phyloP scores from a whole-genome alignment of 2,888 invertebrate species.

The Coenonympha arcania region DNA sequence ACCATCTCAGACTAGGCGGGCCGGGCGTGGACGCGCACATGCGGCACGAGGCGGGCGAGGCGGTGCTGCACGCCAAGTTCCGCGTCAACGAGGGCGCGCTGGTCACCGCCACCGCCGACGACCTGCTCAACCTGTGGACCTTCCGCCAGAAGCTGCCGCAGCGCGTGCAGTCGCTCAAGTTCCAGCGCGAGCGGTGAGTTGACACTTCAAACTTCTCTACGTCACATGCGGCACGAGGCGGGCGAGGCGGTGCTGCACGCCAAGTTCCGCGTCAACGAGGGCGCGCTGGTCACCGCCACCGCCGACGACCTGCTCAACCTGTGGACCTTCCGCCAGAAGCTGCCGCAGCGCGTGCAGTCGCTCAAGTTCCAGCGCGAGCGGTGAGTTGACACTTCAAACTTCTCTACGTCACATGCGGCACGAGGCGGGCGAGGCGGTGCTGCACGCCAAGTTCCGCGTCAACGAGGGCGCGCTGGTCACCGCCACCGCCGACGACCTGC shows the following conservation, averaged over 20 bases:
- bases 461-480: slow-evolving; percentile 98
- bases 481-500: slow-evolving; percentile 94
- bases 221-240: slow-evolving; percentile 89
- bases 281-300: slow-evolving; percentile 94
- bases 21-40: slow-evolving; percentile 98
- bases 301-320: slow-evolving; percentile 97
- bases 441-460: slow-evolving; percentile 93
- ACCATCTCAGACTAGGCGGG: slow-evolving; percentile 85
- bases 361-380: slow-evolving; percentile 98
- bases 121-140: slow-evolving; percentile 97
- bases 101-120: slow-evolving; percentile 96
- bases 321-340: slow-evolving; percentile 97
- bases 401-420: too few relatives aligned
- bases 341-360: slow-evolving; percentile 94
- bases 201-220: too few relatives aligned
- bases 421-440: slow-evolving; percentile 83
- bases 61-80: slow-evolving; percentile 94
- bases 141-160: slow-evolving; percentile 95
- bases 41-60: slow-evolving; percentile 84
- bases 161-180: slow-evolving; percentile 96
- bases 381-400: too few relatives aligned
- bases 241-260: slow-evolving; percentile 89
- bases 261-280: slow-evolving; percentile 97
- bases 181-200: slow-evolving; percentile 93
- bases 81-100: slow-evolving; percentile 97